phyloP scores from a whole-genome alignment of 1,140 invertebrate genomes.

The Eriocheir sinensis region DNA sequence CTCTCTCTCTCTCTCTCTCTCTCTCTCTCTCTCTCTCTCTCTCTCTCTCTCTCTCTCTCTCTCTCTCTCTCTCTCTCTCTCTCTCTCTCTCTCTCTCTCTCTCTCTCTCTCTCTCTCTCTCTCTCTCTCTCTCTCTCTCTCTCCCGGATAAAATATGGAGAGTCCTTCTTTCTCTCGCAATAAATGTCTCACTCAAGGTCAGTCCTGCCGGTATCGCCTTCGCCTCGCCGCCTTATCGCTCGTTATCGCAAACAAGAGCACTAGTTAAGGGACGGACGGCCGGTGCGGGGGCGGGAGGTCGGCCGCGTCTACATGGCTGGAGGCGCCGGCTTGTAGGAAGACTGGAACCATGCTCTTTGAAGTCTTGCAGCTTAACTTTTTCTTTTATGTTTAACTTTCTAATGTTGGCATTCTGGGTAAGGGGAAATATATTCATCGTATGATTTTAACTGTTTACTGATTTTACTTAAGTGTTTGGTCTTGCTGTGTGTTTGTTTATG shows the following conservation, averaged over 20 bases:
- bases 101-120: too few relatives aligned
- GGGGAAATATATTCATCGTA: not conserved
- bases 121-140: too few relatives aligned
- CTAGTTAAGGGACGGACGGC: not conserved
- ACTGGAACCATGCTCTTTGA: not conserved
- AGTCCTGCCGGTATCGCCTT: constrained; percentile 8
- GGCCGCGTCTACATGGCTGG: not conserved
- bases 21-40: not conserved
- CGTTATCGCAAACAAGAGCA: not conserved
- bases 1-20: not conserved
- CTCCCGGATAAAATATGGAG: not conserved
- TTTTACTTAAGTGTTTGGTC: too few relatives aligned
- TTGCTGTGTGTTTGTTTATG: too few relatives aligned
- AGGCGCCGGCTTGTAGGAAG: not conserved
- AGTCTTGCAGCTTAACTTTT: not conserved
- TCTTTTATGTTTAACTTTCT: not conserved
- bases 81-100: too few relatives aligned
- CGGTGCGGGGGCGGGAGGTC: not conserved
- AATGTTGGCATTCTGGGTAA: not conserved
- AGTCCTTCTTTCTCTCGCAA: not conserved
- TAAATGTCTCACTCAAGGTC: not conserved
- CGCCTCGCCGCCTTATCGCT: not conserved
- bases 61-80: too few relatives aligned
- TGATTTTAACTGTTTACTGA: not conserved
- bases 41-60: too few relatives aligned